Evolutionary conservation across 1,140 invertebrate genomes (phyloP).

Genomic region (Zaprionus nigranus): DNA sequence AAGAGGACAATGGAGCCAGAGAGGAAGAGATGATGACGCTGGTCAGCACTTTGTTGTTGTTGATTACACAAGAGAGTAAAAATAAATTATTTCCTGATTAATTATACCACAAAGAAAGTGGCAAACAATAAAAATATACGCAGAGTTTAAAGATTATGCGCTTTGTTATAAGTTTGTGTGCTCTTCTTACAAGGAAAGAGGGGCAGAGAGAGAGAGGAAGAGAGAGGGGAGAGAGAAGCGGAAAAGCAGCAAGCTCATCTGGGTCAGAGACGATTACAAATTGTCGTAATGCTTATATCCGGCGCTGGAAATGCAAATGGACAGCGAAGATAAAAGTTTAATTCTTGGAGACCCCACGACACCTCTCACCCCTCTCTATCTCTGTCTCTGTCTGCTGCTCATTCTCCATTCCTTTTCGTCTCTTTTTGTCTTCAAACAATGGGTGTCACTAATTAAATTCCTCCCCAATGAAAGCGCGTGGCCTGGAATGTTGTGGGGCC

Average conservation of each 20-base stretch:
- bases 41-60: conserved; percentile 10
- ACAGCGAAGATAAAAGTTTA: conserved; percentile 23
- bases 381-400: neutral
- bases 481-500: conserved; percentile 55
- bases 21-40: neutral
- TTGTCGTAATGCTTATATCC: conserved; percentile 28
- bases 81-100: conserved; percentile 76
- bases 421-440: conserved; percentile 43
- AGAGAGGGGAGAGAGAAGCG: neutral
- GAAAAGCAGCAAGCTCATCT: conserved; percentile 16
- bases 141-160: conserved; percentile 29
- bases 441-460: conserved; percentile 59
- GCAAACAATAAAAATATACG: conserved; percentile 10
- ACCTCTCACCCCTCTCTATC: too few species aligned
- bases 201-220: too few species aligned
- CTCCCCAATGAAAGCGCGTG: conserved; percentile 49
- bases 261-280: conserved; percentile 33
- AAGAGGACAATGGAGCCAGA: conserved; percentile 1
- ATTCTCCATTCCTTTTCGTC: neutral
- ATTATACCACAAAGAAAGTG: conserved; percentile 53
- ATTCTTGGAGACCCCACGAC: conserved; percentile 12
- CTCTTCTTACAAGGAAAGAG: neutral
- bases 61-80: conserved; percentile 20
- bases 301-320: conserved; percentile 38
- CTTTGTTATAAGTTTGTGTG: conserved; percentile 22